phyloP scores from a whole-genome alignment of 2,888 invertebrate genomes.

The Hyalella azteca region DNA sequence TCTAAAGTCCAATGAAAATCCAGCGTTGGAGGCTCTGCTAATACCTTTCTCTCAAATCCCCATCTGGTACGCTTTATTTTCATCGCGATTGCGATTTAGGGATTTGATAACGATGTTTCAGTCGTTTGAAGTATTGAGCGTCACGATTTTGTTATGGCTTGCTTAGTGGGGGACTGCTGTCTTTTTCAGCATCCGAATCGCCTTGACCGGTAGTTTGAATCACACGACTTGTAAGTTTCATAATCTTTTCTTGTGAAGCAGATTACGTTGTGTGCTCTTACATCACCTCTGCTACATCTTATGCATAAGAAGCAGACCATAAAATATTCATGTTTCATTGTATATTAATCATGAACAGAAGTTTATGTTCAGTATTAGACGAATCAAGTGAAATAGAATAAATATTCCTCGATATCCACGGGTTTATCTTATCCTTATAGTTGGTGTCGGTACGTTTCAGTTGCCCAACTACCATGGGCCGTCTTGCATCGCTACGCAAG shows the following conservation, averaged over 20 bases:
- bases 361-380: conserved; percentile 1
- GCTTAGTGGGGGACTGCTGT: neutral
- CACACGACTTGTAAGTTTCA: neutral
- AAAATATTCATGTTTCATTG: neutral
- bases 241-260: neutral
- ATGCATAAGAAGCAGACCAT: neutral
- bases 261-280: neutral
- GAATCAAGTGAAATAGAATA: conserved; percentile 3
- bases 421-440: too few relatives aligned
- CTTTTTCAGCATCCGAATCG: neutral
- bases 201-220: neutral
- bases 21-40: too few relatives aligned
- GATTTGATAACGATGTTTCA: neutral
- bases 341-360: neutral
- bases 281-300: neutral
- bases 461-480: too few relatives aligned
- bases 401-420: neutral
- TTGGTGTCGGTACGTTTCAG: too few relatives aligned
- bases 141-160: neutral
- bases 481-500: too few relatives aligned
- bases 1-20: too few relatives aligned
- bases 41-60: neutral
- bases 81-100: neutral
- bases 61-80: neutral
- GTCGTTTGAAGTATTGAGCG: neutral